Percentiles rank a stretch among this genome's conserved stretches.
Conservation (phyloP, 2,113 vertebrate genomes). For the Galemys pyrenaicus region DNA sequence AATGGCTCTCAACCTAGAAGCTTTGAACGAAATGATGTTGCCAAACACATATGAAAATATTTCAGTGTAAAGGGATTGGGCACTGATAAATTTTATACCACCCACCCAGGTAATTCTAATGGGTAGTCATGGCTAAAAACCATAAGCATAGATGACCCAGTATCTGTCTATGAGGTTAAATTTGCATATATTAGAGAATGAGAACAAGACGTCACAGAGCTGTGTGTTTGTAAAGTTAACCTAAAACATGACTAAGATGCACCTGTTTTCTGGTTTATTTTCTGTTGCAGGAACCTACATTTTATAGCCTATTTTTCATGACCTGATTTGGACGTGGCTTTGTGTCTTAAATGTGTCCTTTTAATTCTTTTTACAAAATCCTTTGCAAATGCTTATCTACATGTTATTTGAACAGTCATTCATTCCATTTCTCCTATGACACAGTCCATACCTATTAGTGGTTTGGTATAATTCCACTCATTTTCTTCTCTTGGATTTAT, state of each 20-base stretch:
- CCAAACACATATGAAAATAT: neutral
- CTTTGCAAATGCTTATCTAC: neutral
- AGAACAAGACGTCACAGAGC: neutral
- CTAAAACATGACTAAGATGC: neutral
- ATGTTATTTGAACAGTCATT: neutral
- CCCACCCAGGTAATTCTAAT: neutral
- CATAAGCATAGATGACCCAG: neutral
- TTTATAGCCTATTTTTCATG: neutral
- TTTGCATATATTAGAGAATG: neutral
- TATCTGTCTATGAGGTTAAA: neutral
- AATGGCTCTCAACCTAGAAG: neutral
- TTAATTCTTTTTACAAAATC: neutral
- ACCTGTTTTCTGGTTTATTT: neutral
- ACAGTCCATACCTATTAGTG: neutral
- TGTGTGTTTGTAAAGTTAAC: neutral
- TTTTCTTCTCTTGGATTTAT: neutral
- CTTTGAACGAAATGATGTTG: neutral
- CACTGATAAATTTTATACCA: neutral
- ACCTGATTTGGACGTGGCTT: neutral
- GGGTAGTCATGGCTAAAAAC: neutral
- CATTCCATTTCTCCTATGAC: neutral
- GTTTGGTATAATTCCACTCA: conserved; percentile 3
- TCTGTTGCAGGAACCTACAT: neutral
- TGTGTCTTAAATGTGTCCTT: neutral
- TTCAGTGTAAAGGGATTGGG: fast-evolving